A percentile compares a stretch with the other conserved stretches of the same genome.
Evolutionary conservation across 2,113 vertebrate species (phyloP).

Genomic region (Cavia porcellus): DNA sequence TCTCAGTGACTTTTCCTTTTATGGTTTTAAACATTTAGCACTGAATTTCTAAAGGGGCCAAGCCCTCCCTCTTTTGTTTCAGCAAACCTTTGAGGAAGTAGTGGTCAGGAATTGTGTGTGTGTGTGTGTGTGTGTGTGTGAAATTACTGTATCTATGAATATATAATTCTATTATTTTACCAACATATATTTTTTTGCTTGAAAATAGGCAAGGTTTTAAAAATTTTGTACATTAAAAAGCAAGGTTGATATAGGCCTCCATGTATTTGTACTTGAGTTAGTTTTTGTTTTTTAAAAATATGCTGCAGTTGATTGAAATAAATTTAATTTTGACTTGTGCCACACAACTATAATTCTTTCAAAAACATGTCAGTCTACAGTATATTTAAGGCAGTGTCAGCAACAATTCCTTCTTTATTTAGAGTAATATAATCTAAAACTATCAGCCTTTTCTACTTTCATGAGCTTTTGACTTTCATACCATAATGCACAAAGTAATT

Average conservation of each 20-base stretch:
- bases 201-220: constrained; percentile 71
- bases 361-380: constrained; percentile 77
- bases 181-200: constrained; percentile 67
- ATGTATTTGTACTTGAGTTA: constrained; percentile 71
- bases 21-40: constrained; percentile 67
- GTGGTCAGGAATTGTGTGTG: not conserved
- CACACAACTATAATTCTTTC: constrained; percentile 79
- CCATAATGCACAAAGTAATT: constrained; percentile 58
- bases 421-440: constrained; percentile 81
- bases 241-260: constrained; percentile 74
- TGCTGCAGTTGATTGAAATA: constrained; percentile 79
- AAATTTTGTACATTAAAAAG: constrained; percentile 68
- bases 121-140: too few species aligned
- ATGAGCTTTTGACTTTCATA: constrained; percentile 72
- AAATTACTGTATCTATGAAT: constrained; percentile 48
- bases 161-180: constrained; percentile 35
- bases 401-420: constrained; percentile 82
- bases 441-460: constrained; percentile 70
- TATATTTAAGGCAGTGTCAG: constrained; percentile 84
- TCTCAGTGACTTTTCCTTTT: constrained; percentile 69
- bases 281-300: constrained; percentile 77
- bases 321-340: constrained; percentile 82
- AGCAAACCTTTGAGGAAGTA: constrained; percentile 38
- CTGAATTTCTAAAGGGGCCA: constrained; percentile 60
- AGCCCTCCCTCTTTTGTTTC: not conserved